Conservation (phyloP, 2,797 vertebrate species). For the Tokudaia muenninki region DNA sequence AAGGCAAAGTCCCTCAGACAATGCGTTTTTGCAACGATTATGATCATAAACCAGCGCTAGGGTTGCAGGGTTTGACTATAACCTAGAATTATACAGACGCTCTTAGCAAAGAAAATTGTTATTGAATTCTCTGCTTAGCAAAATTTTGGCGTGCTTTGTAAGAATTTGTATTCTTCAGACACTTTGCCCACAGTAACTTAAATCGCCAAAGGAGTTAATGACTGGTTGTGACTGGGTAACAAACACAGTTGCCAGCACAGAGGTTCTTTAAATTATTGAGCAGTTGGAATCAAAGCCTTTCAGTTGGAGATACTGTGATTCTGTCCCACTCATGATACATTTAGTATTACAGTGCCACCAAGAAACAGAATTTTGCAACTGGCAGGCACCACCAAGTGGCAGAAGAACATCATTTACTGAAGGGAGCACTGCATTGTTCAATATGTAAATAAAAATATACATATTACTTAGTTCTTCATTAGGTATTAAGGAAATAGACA, state of each 20-base stretch:
- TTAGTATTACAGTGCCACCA: constrained; percentile 70
- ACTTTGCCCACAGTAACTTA: constrained; percentile 67
- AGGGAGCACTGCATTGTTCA: constrained; percentile 26
- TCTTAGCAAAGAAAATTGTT: constrained; percentile 58
- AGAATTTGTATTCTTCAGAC: constrained; percentile 68
- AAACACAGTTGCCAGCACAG: constrained; percentile 74
- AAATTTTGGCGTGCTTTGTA: constrained; percentile 76
- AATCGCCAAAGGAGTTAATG: constrained; percentile 75
- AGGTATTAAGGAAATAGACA: constrained; percentile 31
- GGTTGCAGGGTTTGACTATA: background rate
- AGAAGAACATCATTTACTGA: constrained; percentile 84
- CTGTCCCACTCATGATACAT: constrained; percentile 33
- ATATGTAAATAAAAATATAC: constrained; percentile 76
- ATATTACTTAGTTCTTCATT: constrained; percentile 50
- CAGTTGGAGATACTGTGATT: constrained; percentile 64
- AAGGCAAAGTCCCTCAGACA: constrained; percentile 60
- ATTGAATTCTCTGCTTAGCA: constrained; percentile 73
- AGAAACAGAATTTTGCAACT: constrained; percentile 75
- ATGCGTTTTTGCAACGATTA: constrained; percentile 58
- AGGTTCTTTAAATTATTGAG: constrained; percentile 80
- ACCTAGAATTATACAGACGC: constrained; percentile 51
- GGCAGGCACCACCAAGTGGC: constrained; percentile 88
- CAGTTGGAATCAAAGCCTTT: constrained; percentile 74
- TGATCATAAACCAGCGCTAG: constrained; percentile 28
- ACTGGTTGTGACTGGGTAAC: constrained; percentile 77